Evolutionary conservation across 2,888 invertebrate species (phyloP).

Genomic region (Limnephilus auricula): DNA sequence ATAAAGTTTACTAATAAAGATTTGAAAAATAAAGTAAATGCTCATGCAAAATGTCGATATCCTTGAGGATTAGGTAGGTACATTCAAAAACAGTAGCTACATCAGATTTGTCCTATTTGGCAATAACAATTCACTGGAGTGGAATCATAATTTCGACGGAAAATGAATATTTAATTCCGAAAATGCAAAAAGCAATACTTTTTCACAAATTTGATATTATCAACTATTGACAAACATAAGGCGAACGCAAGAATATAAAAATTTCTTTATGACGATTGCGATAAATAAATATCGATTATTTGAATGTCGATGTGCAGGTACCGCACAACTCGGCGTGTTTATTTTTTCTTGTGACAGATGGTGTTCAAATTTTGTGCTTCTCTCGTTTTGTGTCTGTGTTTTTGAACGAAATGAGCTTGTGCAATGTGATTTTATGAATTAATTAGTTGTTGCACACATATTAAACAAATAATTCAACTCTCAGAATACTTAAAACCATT

Average conservation of each 20-base stretch:
- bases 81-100: too few species aligned
- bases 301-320: neutral
- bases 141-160: neutral
- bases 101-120: too few species aligned
- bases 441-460: neutral
- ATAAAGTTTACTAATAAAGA: too few species aligned
- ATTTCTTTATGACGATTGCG: neutral
- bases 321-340: neutral
- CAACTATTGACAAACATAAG: neutral
- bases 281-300: neutral
- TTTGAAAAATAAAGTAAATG: neutral
- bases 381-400: neutral
- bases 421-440: constrained; percentile 5
- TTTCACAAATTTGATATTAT: too few species aligned
- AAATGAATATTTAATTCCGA: neutral
- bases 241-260: neutral
- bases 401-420: constrained; percentile 4
- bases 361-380: constrained; percentile 10
- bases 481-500: neutral
- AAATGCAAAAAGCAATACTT: too few species aligned
- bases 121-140: neutral
- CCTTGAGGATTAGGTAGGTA: too few species aligned
- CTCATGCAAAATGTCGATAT: too few species aligned
- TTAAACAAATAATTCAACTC: neutral
- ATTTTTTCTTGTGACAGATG: constrained; percentile 35